Conservation (phyloP, 2,888 invertebrate species). For the Lithophane socia region DNA sequence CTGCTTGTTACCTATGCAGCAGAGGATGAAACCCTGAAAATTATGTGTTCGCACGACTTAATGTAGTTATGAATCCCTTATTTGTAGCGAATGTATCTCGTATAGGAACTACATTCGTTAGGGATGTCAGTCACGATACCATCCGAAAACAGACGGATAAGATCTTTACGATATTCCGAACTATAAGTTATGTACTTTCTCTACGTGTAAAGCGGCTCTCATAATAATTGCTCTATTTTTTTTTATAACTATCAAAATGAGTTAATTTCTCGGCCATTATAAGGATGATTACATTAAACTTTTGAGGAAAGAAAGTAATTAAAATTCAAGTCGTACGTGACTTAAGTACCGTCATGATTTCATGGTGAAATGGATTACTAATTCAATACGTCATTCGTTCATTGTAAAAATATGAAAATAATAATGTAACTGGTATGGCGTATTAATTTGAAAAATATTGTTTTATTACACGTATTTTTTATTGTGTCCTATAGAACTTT, state of each 20-base stretch:
- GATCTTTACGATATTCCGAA: constrained; percentile 18
- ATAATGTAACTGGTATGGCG: not conserved
- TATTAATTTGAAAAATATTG: not conserved
- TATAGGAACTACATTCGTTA: not conserved
- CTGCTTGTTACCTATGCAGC: not conserved
- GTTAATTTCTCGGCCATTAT: not conserved
- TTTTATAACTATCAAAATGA: constrained; percentile 7
- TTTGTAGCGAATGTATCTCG: not conserved
- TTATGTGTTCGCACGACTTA: not conserved
- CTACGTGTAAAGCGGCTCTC: not conserved
- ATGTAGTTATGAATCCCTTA: not conserved
- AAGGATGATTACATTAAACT: not conserved
- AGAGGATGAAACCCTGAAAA: not conserved
- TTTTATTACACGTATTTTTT: not conserved
- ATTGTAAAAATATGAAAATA: not conserved
- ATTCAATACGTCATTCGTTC: constrained; percentile 13
- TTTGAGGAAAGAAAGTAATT: not conserved
- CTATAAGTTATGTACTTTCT: not conserved
- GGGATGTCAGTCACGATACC: constrained; percentile 28
- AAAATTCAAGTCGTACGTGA: constrained; percentile 7
- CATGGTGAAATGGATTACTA: not conserved
- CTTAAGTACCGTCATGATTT: not conserved
- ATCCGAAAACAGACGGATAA: constrained; percentile 27
- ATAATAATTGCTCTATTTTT: not conserved
- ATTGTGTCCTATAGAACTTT: not conserved